These are phyloP conservation scores for Helicoverpa zea DNA, from an alignment of 1,140 invertebrate species.

Conservation along the genomic window DNA sequence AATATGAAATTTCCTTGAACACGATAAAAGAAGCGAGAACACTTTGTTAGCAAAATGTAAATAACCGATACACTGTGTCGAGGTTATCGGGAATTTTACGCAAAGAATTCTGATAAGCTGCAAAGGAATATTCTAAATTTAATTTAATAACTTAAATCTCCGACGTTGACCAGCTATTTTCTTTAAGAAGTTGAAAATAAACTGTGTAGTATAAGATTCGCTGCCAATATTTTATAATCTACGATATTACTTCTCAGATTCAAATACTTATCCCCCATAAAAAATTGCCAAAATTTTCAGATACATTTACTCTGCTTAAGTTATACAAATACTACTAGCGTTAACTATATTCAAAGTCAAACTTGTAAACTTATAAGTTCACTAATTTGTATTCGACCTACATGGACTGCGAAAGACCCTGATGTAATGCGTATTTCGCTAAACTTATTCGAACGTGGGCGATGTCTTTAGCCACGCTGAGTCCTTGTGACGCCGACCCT, in stretches of 20 bases:
- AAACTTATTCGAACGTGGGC: conserved; percentile 5
- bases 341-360: conserved; percentile 9
- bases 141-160: conserved; percentile 36
- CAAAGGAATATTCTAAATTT: conserved; percentile 22
- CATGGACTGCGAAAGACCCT: conserved; percentile 1
- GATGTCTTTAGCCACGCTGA: not conserved
- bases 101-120: conserved; percentile 42
- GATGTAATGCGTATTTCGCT: not conserved
- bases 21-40: conserved; percentile 40
- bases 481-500: not conserved
- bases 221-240: too few relatives aligned
- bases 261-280: too few relatives aligned
- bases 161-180: not conserved
- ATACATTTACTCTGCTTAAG: too few relatives aligned
- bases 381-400: conserved; percentile 20
- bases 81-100: conserved; percentile 48
- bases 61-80: conserved; percentile 40
- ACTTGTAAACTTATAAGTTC: conserved; percentile 19
- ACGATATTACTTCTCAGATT: too few relatives aligned
- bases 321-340: too few relatives aligned
- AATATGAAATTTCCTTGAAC: conserved; percentile 42
- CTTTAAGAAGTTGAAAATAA: not conserved
- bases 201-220: not conserved
- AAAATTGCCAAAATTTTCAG: too few relatives aligned
- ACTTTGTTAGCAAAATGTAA: conserved; percentile 47